A percentile compares a stretch with the other conserved stretches of the same genome.
Conservation (phyloP, 2,797 vertebrate species). For the Artibeus lituratus region DNA sequence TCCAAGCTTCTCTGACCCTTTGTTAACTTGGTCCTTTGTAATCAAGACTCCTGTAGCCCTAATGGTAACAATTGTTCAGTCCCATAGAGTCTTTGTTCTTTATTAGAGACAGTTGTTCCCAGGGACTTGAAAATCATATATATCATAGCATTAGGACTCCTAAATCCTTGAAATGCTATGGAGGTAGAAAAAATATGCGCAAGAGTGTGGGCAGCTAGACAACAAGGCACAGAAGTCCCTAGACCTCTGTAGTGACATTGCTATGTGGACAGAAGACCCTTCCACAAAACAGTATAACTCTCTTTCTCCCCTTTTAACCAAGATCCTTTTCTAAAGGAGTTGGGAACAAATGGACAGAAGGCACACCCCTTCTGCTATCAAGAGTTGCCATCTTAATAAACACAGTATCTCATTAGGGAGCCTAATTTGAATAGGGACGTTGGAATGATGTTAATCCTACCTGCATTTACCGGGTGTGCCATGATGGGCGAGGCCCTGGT, state of each 20-base stretch:
- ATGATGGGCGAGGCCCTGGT: background rate
- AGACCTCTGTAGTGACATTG: background rate
- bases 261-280: background rate
- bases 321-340: background rate
- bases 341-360: background rate
- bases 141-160: background rate
- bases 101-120: background rate
- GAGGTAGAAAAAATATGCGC: background rate
- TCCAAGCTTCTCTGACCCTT: background rate
- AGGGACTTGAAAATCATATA: background rate
- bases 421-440: background rate
- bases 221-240: background rate
- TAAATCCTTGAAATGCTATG: background rate
- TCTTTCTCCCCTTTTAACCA: background rate
- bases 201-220: background rate
- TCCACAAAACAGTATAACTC: background rate
- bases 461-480: rapidly evolving
- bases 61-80: background rate
- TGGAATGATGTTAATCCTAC: background rate
- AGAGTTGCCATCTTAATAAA: background rate
- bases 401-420: background rate
- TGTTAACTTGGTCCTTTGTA: background rate
- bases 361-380: background rate
- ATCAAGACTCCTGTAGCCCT: background rate
- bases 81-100: background rate